A percentile compares a stretch with the other conserved stretches of the same genome.
phyloP scores from a whole-genome alignment of 2,797 vertebrate species.

The Antrozous pallidus region DNA sequence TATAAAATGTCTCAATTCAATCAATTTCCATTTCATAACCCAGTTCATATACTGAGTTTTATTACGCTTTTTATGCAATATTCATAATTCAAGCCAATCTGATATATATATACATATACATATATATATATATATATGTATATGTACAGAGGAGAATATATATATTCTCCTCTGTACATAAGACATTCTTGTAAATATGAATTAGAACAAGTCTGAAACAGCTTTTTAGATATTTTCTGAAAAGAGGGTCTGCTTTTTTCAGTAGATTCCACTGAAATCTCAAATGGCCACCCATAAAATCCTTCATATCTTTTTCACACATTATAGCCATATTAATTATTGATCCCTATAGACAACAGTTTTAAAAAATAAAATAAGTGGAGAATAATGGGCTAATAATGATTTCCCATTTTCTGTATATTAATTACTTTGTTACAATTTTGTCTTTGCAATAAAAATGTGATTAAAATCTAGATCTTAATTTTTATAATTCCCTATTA shows the following conservation, averaged over 20 bases:
- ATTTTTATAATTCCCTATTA: neutral
- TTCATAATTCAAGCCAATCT: neutral
- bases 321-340: neutral
- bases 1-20: neutral
- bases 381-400: neutral
- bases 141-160: too few species aligned
- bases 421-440: neutral
- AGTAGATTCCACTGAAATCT: neutral
- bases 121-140: neutral
- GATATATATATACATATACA: neutral
- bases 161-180: neutral
- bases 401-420: neutral
- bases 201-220: neutral
- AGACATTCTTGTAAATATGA: neutral
- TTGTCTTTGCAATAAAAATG: neutral
- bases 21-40: neutral
- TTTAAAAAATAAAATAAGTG: constrained; percentile 26
- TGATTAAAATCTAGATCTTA: constrained; percentile 1
- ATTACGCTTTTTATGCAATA: neutral
- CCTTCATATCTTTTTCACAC: neutral
- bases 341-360: neutral
- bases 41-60: neutral
- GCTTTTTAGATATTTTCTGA: neutral
- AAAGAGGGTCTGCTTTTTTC: neutral
- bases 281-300: neutral